These are phyloP conservation scores for Oegoconia quadripuncta DNA, from an alignment of 2,888 invertebrate species.

Conservation along the genomic window DNA sequence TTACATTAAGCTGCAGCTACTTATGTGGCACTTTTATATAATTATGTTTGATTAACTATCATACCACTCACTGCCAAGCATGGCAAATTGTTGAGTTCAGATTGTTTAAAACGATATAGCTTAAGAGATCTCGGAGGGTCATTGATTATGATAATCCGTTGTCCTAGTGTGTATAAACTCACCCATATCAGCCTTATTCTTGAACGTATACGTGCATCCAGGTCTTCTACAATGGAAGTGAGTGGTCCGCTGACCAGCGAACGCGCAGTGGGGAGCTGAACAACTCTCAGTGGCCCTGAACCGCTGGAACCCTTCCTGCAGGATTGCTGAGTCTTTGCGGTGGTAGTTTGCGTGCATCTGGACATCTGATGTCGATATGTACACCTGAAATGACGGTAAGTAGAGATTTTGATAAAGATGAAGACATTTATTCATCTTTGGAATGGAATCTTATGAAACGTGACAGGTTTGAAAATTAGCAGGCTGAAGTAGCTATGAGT, in stretches of 20 bases:
- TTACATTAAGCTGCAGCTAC: too few relatives aligned
- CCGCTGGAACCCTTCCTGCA: slow-evolving; percentile 98
- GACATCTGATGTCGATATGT: slow-evolving; percentile 98
- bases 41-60: too few relatives aligned
- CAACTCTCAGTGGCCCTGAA: slow-evolving; percentile 98
- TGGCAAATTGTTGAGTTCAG: too few relatives aligned
- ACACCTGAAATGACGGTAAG: slow-evolving; percentile 80
- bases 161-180: slow-evolving; percentile 49
- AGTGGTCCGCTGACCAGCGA: slow-evolving; percentile 96
- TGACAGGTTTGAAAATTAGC: too few relatives aligned
- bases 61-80: too few relatives aligned
- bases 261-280: slow-evolving; percentile 93
- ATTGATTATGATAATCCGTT: too few relatives aligned
- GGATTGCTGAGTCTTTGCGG: slow-evolving; percentile 97
- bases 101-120: too few relatives aligned
- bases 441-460: neutral
- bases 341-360: slow-evolving; percentile 99
- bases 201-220: slow-evolving; percentile 96
- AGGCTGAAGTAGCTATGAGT: too few relatives aligned
- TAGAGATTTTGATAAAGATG: neutral
- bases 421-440: neutral
- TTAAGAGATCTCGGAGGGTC: too few relatives aligned
- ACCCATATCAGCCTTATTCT: slow-evolving; percentile 99
- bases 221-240: slow-evolving; percentile 97
- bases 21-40: too few relatives aligned